Evolutionary conservation across 1,140 invertebrate species (phyloP).

Genomic region (Globodera ellingtonae): DNA sequence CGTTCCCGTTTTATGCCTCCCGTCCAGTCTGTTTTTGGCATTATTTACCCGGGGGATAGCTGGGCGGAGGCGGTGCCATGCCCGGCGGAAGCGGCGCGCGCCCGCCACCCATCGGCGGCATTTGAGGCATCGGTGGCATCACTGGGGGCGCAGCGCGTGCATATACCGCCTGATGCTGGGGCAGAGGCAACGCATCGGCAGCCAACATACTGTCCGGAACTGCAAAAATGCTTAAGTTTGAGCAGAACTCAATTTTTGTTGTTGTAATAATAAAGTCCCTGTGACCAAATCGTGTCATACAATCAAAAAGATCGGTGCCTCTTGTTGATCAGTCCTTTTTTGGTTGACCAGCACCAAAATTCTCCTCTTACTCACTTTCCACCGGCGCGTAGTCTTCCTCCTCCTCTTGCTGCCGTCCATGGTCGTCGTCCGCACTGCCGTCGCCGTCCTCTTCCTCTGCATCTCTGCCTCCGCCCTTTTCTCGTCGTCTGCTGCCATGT

Average conservation of each 20-base stretch:
- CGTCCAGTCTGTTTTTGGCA: too few species aligned
- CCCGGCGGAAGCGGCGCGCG: conserved; percentile 29
- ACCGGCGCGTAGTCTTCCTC: conserved; percentile 46
- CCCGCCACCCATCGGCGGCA: neutral
- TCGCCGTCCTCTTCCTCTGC: conserved; percentile 20
- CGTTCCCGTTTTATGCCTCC: too few species aligned
- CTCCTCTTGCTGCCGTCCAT: neutral
- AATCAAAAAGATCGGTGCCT: neutral
- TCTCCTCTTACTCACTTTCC: conserved; percentile 26
- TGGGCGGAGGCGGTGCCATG: conserved; percentile 32
- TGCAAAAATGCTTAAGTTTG: neutral
- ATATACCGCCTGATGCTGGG: conserved; percentile 31
- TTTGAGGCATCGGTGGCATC: neutral
- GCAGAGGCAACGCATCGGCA: conserved; percentile 15
- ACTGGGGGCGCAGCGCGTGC: conserved; percentile 9
- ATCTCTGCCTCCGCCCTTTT: neutral
- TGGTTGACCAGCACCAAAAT: neutral
- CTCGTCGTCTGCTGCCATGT: neutral
- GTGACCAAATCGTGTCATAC: neutral
- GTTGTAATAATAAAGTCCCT: neutral
- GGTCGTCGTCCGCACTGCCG: neutral
- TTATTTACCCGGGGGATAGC: conserved; percentile 16
- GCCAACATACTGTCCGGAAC: conserved; percentile 38
- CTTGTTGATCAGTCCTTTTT: neutral
- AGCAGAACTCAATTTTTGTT: neutral